These are phyloP conservation scores for Sarcoramphus papa DNA, from an alignment of 2,797 vertebrate genomes.

Conservation along the genomic window DNA sequence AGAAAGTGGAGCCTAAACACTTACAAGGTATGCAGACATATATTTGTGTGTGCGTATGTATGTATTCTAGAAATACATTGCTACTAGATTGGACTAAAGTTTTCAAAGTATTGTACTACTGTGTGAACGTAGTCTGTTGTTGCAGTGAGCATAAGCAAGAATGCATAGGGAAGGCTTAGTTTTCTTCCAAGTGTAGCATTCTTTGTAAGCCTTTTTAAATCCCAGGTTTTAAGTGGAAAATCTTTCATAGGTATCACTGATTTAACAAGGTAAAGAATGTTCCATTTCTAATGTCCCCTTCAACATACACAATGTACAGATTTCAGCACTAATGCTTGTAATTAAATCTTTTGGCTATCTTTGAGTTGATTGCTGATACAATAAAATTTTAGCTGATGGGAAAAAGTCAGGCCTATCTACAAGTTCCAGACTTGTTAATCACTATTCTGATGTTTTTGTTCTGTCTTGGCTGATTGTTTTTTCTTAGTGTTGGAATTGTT, in stretches of 20 bases:
- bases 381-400: background rate
- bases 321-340: background rate
- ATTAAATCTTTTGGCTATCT: background rate
- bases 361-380: background rate
- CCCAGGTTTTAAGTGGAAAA: background rate
- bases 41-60: background rate
- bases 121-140: background rate
- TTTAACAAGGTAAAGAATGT: background rate
- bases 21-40: conserved; percentile 85
- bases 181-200: background rate
- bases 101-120: background rate
- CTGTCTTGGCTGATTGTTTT: background rate
- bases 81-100: background rate
- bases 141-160: background rate
- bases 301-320: background rate
- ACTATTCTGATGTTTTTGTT: background rate
- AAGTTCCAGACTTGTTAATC: background rate
- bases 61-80: background rate
- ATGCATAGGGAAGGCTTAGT: background rate
- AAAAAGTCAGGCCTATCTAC: background rate
- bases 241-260: background rate
- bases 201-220: background rate
- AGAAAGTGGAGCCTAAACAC: conserved; percentile 99
- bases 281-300: background rate
- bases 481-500: background rate